Evolutionary conservation across 2,797 vertebrate species (phyloP), one percentile per base, ranked within the genome.

Genomic region (Poeciliopsis infans): DNA sequence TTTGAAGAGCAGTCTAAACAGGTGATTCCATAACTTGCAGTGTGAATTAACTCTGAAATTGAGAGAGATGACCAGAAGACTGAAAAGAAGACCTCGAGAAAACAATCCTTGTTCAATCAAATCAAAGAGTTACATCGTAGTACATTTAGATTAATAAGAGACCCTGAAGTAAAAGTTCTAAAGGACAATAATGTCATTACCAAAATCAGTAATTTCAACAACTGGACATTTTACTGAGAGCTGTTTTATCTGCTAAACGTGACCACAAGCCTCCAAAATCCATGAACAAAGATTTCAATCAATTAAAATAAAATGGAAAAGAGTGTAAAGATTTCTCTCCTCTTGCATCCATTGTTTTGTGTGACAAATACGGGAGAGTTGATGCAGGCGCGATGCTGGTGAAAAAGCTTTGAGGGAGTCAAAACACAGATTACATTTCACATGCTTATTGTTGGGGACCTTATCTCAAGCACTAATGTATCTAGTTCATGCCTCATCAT

Each of bases 11-110:
- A 93, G 96, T 94, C 96, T 94, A 96, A 97, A 97, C 94, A 96
- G 96, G 96, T 96, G 95, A 95, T 96, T 95, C 96, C 95, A 97
- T 96, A 97, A 97, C 97, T 98, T 98, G 98, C 97, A 98, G 97
- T 95, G 96, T 97, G 97, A 97, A 97, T 97, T 97, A 97, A 97
- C 96, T 97, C 96, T 96, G 93, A 93, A 93, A 96, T 94, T 94
- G 93, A 97, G 87, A 90, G 87, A 92, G 84, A 88, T 90, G 90
- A 94, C 88, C 89, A 93, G 90, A 91, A 92, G 92, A 90, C 66
- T 75, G 59, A 84, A 93, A 90, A 86, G 79, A 82, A 87, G 64
- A 85, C 79, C 68, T 86, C n/a, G 83, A 92, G 93, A 94, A 96
- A 96, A 94, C 92, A 93, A 89, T 91, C 92, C 93, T 91, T 88